Evolutionary conservation across 2,888 invertebrate genomes (phyloP).

Genomic region (Tenthredo amoena): DNA sequence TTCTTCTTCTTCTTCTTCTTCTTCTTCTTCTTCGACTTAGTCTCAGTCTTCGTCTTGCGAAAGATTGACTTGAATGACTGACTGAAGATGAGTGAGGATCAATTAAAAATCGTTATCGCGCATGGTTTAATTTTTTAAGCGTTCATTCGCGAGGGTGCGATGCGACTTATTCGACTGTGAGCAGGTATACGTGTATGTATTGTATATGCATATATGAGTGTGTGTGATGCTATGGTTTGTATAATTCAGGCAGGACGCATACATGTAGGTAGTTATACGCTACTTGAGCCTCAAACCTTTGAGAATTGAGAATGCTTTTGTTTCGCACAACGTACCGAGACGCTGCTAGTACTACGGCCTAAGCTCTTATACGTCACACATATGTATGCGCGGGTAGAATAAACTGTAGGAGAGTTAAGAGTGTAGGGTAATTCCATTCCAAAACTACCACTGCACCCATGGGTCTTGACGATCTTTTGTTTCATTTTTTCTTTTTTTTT

Average conservation of each 20-base stretch:
- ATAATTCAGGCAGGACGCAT: neutral
- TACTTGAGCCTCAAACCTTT: conserved; percentile 46
- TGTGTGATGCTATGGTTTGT: neutral
- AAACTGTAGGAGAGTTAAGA: neutral
- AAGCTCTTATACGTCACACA: conserved; percentile 1
- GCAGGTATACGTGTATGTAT: neutral
- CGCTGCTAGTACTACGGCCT: neutral
- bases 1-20: neutral
- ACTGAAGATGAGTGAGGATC: neutral
- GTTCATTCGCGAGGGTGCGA: conserved; percentile 17
- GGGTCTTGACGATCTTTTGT: neutral
- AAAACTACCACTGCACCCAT: conserved; percentile 5
- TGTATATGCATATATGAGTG: neutral
- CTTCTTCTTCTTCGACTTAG: neutral
- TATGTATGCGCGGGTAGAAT: neutral
- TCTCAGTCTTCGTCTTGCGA: neutral
- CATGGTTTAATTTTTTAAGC: conserved; percentile 4
- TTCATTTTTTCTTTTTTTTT: neutral
- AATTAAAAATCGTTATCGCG: neutral
- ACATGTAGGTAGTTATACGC: conserved; percentile 47
- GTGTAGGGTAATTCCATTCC: conserved; percentile 1
- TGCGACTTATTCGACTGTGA: neutral
- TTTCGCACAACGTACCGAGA: conserved; percentile 33
- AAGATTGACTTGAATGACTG: neutral
- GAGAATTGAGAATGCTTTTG: conserved; percentile 51